Evolutionary conservation across 2,113 vertebrate genomes (phyloP).

Genomic region (Struthio camelus): DNA sequence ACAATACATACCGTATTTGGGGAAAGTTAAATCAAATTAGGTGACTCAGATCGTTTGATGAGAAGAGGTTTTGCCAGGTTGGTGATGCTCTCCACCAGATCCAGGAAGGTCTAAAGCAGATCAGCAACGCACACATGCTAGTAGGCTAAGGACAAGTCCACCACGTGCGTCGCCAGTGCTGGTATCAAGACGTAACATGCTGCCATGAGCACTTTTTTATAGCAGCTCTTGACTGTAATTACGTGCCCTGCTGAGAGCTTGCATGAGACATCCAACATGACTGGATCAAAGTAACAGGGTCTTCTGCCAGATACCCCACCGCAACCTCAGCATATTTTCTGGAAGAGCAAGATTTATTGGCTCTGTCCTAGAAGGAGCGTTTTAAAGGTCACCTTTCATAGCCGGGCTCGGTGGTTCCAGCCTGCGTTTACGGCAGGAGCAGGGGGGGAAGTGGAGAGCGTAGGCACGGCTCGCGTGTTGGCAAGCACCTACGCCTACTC

Average conservation of each 20-base stretch:
- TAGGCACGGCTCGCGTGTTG: neutral
- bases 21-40: neutral
- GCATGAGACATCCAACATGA: rapidly evolving
- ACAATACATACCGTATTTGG: neutral
- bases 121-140: rapidly evolving
- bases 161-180: rapidly evolving
- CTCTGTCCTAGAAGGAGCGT: neutral
- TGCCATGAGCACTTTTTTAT: neutral
- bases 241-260: neutral
- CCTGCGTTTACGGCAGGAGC: neutral
- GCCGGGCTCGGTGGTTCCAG: neutral
- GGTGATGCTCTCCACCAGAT: neutral
- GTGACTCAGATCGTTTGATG: rapidly evolving
- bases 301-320: neutral
- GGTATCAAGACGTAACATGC: rapidly evolving
- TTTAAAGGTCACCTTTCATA: neutral
- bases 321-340: neutral
- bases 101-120: neutral
- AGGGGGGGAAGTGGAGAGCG: no score
- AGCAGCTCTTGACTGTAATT: neutral
- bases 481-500: neutral
- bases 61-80: neutral
- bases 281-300: rapidly evolving
- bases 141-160: neutral
- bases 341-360: neutral